Base-by-base conservation (phyloP, 2,888 invertebrate genomes). In the Darwinula stevensoni region DNA sequence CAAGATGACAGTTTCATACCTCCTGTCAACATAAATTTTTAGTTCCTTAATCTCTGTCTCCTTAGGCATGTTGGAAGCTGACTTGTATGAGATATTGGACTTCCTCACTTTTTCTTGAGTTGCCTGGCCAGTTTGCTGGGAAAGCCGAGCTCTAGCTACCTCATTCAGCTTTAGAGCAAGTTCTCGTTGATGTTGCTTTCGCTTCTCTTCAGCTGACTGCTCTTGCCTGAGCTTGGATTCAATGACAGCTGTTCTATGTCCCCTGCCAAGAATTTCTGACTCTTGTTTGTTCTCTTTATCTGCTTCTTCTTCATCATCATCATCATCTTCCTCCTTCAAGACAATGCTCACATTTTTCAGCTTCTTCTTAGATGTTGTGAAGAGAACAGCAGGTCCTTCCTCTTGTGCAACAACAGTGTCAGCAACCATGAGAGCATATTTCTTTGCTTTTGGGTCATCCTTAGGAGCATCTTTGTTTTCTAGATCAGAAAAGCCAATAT, bases 1-100 rank as follows among this genome's bases (percentile, higher is more conserved):
- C 46, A 97, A 54, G 39, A 97, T 86, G n/a, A 99, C 74, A 2
- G 91, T 88, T 54, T 97, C 97, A 50, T 88, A 88, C 55, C 84
- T 88, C 43, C 73, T 49, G 71, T 80, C 82, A 41, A 97, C 94
- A 58, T 69, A 94, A 38, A 99, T 61, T 52, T 88, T 86, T 3
- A 94, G 56, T 40, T 84, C 80, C 42, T 71, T 73, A 1, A 97
- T 73, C 54, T 97, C 94, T 2, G 71, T 59, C 45, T 86, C 94
- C 31, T 75, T 62, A 0, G 97, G 94, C 67, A 97, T 73, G 49
- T 84, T 78, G 43, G 69, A 74, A 33, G 71, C 59, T 42, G 66
- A 74, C 51, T 88, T 91, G 49, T 97, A 97, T 0, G 91, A 88
- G 9, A 88, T 66, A 3, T 78, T 91, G 36, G 82, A 86, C 51